Evolutionary conservation across 2,113 vertebrate species (phyloP).

Genomic region (Phalacrocorax carbo): DNA sequence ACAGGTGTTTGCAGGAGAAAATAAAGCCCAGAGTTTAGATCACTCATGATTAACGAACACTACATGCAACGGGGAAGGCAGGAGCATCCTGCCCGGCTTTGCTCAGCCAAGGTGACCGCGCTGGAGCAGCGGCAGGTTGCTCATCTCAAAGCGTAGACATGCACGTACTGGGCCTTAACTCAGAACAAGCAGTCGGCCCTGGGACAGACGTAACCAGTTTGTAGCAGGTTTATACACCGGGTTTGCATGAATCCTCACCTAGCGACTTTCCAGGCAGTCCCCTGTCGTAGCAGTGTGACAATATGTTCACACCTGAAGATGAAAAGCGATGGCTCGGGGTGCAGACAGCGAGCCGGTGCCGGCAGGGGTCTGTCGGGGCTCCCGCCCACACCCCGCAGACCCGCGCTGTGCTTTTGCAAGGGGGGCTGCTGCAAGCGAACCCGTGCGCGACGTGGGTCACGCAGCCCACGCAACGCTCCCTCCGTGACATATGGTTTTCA

Average conservation of each 20-base stretch:
- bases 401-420: not conserved
- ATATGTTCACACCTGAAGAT: accelerated
- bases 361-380: not conserved
- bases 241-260: not conserved
- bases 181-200: not conserved
- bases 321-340: not conserved
- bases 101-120: accelerated
- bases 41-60: accelerated
- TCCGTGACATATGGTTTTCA: not conserved
- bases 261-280: not conserved
- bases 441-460: accelerated
- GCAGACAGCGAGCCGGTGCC: not conserved
- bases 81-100: not conserved
- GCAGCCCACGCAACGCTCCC: not conserved
- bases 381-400: not conserved
- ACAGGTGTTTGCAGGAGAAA: not conserved
- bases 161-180: not conserved
- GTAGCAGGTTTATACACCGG: not conserved
- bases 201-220: not conserved
- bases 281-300: not conserved
- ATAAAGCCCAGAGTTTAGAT: not conserved
- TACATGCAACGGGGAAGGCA: not conserved
- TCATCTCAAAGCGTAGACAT: not conserved
- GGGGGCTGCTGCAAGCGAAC: not conserved
- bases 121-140: not conserved